A percentile compares a stretch with the other conserved stretches of the same genome.
These are phyloP conservation scores for Melanerpes formicivorus DNA, from an alignment of 2,113 vertebrate species.

Conservation along the genomic window DNA sequence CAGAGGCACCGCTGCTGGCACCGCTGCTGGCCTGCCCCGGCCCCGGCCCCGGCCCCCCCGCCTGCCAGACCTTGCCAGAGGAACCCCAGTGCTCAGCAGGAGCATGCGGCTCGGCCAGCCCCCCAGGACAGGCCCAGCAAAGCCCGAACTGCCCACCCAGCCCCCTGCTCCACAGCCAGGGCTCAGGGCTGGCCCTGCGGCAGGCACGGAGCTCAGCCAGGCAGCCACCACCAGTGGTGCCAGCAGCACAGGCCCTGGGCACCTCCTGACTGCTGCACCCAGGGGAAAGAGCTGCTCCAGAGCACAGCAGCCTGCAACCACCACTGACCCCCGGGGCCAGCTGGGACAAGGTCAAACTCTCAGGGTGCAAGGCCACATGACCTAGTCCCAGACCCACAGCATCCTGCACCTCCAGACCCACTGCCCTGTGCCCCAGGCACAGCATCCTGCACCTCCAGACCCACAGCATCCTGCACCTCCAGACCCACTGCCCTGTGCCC, in stretches of 20 bases:
- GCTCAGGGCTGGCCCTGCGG: fast-evolving
- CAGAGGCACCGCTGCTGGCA: not conserved
- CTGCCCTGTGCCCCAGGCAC: too few species aligned
- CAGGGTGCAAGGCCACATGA: not conserved
- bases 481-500: too few species aligned
- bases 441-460: not conserved
- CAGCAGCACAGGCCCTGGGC: fast-evolving
- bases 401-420: not conserved
- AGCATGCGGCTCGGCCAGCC: not conserved
- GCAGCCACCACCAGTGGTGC: fast-evolving
- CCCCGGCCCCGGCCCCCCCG: fast-evolving
- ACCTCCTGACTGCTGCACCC: not conserved
- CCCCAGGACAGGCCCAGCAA: not conserved
- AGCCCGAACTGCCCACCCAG: not conserved
- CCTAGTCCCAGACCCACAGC: not conserved
- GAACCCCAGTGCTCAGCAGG: not conserved
- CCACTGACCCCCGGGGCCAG: fast-evolving
- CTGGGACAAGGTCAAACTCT: too few species aligned
- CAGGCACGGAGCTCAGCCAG: not conserved
- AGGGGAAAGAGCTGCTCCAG: fast-evolving
- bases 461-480: too few species aligned
- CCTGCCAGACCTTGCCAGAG: not conserved
- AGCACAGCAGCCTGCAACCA: not conserved
- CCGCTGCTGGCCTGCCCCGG: not conserved
- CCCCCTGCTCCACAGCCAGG: not conserved